phyloP scores from a whole-genome alignment of 2,888 invertebrate species.

The Apeira syringaria region DNA sequence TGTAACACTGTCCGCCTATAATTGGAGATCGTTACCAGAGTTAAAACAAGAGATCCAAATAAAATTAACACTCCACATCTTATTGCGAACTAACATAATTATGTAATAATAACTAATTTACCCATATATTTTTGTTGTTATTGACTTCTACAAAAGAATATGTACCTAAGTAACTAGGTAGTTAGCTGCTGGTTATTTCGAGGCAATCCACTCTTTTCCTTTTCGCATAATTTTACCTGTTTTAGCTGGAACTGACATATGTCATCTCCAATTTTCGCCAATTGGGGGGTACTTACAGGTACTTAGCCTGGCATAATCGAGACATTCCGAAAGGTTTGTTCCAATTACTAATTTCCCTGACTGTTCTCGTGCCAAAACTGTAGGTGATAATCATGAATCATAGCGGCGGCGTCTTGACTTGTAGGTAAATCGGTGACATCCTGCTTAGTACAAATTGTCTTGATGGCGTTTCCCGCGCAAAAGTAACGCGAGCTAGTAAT shows the following conservation, averaged over 20 bases:
- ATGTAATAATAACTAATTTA: too few species aligned
- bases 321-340: conserved; percentile 8
- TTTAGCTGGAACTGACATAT: too few species aligned
- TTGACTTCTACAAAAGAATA: too few species aligned
- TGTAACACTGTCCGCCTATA: too few species aligned
- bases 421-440: conserved; percentile 64
- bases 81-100: too few species aligned
- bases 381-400: conserved; percentile 26
- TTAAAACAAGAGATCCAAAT: too few species aligned
- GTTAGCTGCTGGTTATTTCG: too few species aligned
- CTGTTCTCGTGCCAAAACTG: conserved; percentile 53
- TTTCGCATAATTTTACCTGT: background rate
- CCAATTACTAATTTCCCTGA: conserved; percentile 40
- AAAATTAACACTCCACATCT: too few species aligned
- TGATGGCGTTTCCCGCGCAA: conserved; percentile 67
- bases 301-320: background rate
- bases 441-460: conserved; percentile 66
- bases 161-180: too few species aligned
- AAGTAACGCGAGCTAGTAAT: conserved; percentile 47
- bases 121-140: too few species aligned
- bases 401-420: conserved; percentile 14
- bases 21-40: too few species aligned
- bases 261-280: conserved; percentile 4
- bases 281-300: background rate
- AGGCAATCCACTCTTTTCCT: background rate